Evolutionary conservation across 2,113 vertebrate genomes (phyloP).

Genomic region (Sorex araneus): DNA sequence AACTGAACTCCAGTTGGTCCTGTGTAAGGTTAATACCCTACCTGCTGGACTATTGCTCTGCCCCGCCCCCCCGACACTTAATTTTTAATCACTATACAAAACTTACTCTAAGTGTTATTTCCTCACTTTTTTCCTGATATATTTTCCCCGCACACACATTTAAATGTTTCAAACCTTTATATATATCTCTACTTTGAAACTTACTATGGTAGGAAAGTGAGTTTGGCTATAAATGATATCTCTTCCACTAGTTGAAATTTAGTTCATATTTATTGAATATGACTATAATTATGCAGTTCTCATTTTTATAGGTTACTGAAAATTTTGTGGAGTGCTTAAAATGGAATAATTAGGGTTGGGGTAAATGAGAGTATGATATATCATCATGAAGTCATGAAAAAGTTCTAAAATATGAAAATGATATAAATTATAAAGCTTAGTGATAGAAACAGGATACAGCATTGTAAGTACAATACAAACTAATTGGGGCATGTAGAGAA

Average conservation of each 20-base stretch:
- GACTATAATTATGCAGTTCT: neutral
- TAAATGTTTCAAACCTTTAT: neutral
- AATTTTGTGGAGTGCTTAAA: neutral
- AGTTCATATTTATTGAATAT: neutral
- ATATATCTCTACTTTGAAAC: neutral
- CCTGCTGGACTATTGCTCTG: too few relatives aligned
- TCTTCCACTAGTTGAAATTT: neutral
- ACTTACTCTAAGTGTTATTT: conserved; percentile 12
- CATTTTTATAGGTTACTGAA: neutral
- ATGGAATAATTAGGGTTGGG: neutral
- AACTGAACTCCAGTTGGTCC: too few relatives aligned
- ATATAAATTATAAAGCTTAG: neutral
- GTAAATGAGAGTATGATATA: neutral
- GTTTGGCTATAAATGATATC: neutral
- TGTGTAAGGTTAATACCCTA: too few relatives aligned
- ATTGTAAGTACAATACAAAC: neutral
- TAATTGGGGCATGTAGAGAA: neutral
- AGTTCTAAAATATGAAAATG: conserved; percentile 25
- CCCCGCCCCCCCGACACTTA: neutral
- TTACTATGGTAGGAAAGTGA: neutral
- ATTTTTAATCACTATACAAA: neutral
- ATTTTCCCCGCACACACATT: neutral
- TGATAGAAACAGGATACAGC: neutral
- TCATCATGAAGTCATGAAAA: neutral
- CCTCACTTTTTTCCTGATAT: neutral